Evolutionary conservation across 2,797 vertebrate genomes (phyloP).

Genomic region (Leptoclinus maculatus): DNA sequence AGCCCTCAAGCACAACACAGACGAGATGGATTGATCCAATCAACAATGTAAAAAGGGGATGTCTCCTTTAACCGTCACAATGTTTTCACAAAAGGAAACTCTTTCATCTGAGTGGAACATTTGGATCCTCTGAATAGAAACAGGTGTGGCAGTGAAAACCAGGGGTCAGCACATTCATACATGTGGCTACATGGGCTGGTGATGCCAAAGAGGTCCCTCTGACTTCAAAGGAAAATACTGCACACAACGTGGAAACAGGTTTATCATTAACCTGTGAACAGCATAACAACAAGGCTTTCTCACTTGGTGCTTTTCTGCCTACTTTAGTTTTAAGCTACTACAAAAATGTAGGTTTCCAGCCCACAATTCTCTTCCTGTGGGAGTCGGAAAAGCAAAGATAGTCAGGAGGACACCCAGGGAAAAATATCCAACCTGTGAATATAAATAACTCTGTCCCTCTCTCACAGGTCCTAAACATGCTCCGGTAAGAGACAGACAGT

Average conservation of each 20-base stretch:
- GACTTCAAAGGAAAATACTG: constrained; percentile 50
- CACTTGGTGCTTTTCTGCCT: not conserved
- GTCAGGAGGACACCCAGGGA: constrained; percentile 37
- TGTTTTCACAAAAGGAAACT: constrained; percentile 36
- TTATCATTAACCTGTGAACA: constrained; percentile 58
- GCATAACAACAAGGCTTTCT: constrained; percentile 35
- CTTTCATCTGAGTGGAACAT: constrained; percentile 60
- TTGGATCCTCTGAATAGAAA: constrained; percentile 68
- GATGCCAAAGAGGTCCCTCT: constrained; percentile 23
- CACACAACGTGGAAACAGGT: constrained; percentile 48
- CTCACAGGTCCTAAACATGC: constrained; percentile 6
- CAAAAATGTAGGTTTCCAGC: constrained; percentile 35
- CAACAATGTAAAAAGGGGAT: not conserved
- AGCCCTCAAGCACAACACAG: not conserved
- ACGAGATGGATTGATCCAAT: not conserved
- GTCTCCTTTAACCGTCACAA: constrained; percentile 7
- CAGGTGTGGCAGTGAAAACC: constrained; percentile 71
- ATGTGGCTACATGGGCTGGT: not conserved
- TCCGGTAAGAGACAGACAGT: not conserved
- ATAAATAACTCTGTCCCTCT: constrained; percentile 41
- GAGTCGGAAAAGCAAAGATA: constrained; percentile 41
- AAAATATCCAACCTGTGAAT: constrained; percentile 40
- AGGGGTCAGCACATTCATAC: constrained; percentile 54
- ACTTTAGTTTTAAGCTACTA: constrained; percentile 39
- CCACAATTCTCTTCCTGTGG: constrained; percentile 44